phyloP scores from a whole-genome alignment of 2,888 invertebrate species.

The Drosophila testacea region DNA sequence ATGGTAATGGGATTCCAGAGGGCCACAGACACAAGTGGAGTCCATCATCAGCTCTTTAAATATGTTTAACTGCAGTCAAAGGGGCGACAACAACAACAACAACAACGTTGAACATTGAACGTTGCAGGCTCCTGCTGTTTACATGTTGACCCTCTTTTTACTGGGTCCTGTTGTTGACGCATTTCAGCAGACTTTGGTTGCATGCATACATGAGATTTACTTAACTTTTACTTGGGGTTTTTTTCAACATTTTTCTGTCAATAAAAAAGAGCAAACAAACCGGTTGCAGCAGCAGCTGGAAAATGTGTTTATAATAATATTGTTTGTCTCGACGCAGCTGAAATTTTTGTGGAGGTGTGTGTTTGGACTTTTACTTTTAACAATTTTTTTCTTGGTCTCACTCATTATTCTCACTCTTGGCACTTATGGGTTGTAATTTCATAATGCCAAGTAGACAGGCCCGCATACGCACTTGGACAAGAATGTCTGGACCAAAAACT shows the following conservation, averaged over 20 bases:
- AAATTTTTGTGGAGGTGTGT: slow-evolving; percentile 61
- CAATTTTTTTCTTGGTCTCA: slow-evolving; percentile 9
- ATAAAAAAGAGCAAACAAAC: slow-evolving; percentile 34
- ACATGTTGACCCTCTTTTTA: neutral
- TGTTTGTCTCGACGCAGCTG: slow-evolving; percentile 39
- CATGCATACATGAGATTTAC: slow-evolving; percentile 67
- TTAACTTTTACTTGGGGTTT: slow-evolving; percentile 61
- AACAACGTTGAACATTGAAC: neutral
- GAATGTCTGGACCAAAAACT: slow-evolving; percentile 26
- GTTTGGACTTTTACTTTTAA: slow-evolving; percentile 51
- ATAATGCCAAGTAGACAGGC: slow-evolving; percentile 16
- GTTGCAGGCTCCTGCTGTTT: neutral
- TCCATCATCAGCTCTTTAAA: slow-evolving; percentile 46
- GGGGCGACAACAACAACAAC: neutral
- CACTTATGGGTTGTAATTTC: slow-evolving; percentile 30
- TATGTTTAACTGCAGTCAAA: slow-evolving; percentile 55
- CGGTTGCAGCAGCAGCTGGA: slow-evolving; percentile 66
- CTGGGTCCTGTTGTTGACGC: slow-evolving; percentile 32
- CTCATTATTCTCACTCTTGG: slow-evolving; percentile 39
- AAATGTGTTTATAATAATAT: slow-evolving; percentile 70
- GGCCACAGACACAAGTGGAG: slow-evolving; percentile 13
- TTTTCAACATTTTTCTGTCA: slow-evolving; percentile 23
- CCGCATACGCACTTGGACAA: slow-evolving; percentile 22
- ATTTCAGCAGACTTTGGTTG: slow-evolving; percentile 20
- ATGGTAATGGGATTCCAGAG: slow-evolving; percentile 13